Evolutionary conservation across 2,113 vertebrate genomes (phyloP).

Genomic region (Oceanodroma tethys): DNA sequence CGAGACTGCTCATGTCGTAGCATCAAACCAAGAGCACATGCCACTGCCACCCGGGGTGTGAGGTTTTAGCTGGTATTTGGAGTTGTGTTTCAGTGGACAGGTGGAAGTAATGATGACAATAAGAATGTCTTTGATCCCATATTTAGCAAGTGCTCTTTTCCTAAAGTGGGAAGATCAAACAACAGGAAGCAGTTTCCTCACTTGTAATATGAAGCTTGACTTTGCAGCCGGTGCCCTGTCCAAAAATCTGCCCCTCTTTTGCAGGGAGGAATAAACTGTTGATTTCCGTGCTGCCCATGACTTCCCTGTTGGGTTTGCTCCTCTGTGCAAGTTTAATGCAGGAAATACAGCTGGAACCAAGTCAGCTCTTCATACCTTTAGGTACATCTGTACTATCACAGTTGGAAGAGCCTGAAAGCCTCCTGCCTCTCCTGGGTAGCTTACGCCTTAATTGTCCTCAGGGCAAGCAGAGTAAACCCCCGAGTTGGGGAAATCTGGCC

Average conservation of each 20-base stretch:
- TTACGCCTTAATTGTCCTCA: not conserved
- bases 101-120: slow-evolving; percentile 24
- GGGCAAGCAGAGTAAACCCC: not conserved
- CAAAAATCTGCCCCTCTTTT: not conserved
- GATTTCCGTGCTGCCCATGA: not conserved
- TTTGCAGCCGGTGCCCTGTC: not conserved
- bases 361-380: not conserved
- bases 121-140: slow-evolving; percentile 32
- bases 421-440: not conserved
- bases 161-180: slow-evolving; percentile 20
- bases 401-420: not conserved
- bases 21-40: not conserved
- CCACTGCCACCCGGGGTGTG: not conserved
- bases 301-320: not conserved
- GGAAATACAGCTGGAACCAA: not conserved
- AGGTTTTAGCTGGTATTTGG: not conserved
- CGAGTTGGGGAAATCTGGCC: not conserved
- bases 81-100: slow-evolving; percentile 45
- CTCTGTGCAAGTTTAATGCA: not conserved
- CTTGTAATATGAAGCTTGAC: not conserved
- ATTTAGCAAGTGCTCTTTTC: slow-evolving; percentile 9
- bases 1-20: accelerated
- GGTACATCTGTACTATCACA: not conserved
- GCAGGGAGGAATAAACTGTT: not conserved
- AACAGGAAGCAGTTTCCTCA: not conserved